Conservation (phyloP, 2,888 invertebrate genomes). For the Lutraria lutraria region DNA sequence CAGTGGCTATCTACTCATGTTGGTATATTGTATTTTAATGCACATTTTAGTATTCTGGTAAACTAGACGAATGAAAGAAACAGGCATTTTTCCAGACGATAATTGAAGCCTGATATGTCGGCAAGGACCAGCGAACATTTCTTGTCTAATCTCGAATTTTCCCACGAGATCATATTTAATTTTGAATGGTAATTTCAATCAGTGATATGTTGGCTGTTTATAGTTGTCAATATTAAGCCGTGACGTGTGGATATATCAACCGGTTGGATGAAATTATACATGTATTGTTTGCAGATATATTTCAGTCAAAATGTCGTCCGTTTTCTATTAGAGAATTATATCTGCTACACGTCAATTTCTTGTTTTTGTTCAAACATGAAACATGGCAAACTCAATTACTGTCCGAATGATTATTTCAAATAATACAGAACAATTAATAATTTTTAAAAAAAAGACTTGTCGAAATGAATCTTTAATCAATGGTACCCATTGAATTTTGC, state of each 20-base stretch:
- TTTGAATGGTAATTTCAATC: conserved; percentile 13
- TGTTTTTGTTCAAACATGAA: too few species aligned
- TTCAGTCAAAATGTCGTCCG: neutral
- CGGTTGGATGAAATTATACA: neutral
- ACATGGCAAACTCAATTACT: too few species aligned
- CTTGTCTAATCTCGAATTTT: conserved; percentile 12
- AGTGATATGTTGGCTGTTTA: neutral
- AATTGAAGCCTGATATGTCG: neutral
- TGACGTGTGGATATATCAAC: neutral
- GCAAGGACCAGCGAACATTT: conserved; percentile 10
- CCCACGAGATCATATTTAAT: conserved; percentile 14
- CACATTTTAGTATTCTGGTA: neutral
- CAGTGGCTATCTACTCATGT: too few species aligned
- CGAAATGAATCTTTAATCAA: too few species aligned
- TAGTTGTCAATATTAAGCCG: neutral
- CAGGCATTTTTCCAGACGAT: conserved; percentile 23
- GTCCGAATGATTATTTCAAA: too few species aligned
- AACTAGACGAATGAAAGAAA: neutral
- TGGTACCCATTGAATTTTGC: too few species aligned
- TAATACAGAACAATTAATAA: too few species aligned
- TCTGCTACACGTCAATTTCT: too few species aligned
- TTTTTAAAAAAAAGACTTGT: too few species aligned
- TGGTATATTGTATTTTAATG: too few species aligned
- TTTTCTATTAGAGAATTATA: too few species aligned
- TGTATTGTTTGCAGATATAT: neutral